Evolutionary conservation across 2,797 vertebrate species (phyloP).

Genomic region (Triplophysa bombifrons): DNA sequence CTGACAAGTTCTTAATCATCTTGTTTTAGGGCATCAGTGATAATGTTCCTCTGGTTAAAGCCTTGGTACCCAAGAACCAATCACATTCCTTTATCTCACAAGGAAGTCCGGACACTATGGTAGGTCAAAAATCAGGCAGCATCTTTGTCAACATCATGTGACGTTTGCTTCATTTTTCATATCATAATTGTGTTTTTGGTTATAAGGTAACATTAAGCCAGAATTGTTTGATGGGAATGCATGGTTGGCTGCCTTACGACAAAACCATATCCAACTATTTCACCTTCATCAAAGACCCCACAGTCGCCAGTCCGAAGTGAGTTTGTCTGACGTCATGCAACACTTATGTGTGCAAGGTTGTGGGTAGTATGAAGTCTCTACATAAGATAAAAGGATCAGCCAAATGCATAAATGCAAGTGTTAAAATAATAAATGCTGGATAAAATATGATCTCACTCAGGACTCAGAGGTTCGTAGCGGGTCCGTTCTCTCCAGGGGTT

Average conservation of each 20-base stretch:
- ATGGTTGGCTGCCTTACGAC: constrained; percentile 95
- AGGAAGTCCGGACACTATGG: constrained; percentile 90
- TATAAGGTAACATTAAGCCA: constrained; percentile 86
- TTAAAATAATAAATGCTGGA: too few species aligned
- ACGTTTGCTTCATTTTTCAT: background rate
- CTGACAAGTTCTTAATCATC: constrained; percentile 6
- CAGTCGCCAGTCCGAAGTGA: constrained; percentile 92
- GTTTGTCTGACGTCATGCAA: constrained; percentile 53
- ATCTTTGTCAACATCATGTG: background rate
- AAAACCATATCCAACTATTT: constrained; percentile 98
- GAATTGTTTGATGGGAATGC: constrained; percentile 88
- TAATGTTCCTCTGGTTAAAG: constrained; percentile 87
- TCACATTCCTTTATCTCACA: constrained; percentile 96
- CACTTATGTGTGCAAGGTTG: too few species aligned
- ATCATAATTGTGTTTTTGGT: constrained; percentile 3
- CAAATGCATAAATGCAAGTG: too few species aligned
- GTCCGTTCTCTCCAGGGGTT: constrained; percentile 88
- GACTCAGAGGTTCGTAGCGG: constrained; percentile 85
- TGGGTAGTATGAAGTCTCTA: too few species aligned
- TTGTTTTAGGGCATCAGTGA: constrained; percentile 90
- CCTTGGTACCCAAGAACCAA: constrained; percentile 90
- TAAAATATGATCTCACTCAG: constrained; percentile 63
- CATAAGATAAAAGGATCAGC: too few species aligned
- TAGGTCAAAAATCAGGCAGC: constrained; percentile 63
- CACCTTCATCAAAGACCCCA: constrained; percentile 94